Conservation (phyloP, 2,113 vertebrate species). For the Urocolius indicus region DNA sequence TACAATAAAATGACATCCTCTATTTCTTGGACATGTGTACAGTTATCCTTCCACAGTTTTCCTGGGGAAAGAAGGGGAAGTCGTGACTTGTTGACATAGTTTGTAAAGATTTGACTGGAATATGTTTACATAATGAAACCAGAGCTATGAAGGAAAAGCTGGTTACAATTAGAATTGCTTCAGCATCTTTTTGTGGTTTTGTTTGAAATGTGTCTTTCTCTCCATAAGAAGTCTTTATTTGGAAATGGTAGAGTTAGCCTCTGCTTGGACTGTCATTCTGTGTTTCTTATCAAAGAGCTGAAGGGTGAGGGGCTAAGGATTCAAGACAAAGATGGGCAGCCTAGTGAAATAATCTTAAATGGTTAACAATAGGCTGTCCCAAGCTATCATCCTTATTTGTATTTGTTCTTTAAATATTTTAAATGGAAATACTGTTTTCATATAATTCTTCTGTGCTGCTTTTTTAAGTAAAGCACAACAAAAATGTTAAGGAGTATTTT, state of each 20-base stretch:
- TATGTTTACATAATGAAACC: neutral
- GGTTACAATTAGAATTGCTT: neutral
- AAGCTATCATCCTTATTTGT: neutral
- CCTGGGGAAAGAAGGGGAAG: neutral
- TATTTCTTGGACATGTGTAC: slow-evolving; percentile 47
- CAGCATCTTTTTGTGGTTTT: neutral
- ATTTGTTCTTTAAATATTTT: slow-evolving; percentile 8
- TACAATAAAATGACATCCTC: slow-evolving; percentile 86
- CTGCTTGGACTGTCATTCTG: neutral
- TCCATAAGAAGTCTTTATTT: neutral
- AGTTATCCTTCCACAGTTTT: slow-evolving; percentile 62
- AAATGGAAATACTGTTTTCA: neutral
- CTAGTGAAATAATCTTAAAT: neutral
- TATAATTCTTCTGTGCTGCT: neutral
- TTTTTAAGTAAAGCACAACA: neutral
- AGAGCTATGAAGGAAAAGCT: neutral
- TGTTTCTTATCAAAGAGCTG: neutral
- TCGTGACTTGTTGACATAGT: neutral
- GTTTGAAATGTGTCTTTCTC: neutral
- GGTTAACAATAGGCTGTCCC: neutral
- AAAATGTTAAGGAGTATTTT: neutral
- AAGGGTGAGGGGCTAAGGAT: neutral
- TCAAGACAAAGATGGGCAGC: neutral
- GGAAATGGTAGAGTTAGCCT: neutral
- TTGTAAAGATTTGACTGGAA: neutral